A percentile compares a stretch with the other conserved stretches of the same genome.
Evolutionary conservation across 2,888 invertebrate species (phyloP).

Genomic region (Invenusta paracnida): DNA sequence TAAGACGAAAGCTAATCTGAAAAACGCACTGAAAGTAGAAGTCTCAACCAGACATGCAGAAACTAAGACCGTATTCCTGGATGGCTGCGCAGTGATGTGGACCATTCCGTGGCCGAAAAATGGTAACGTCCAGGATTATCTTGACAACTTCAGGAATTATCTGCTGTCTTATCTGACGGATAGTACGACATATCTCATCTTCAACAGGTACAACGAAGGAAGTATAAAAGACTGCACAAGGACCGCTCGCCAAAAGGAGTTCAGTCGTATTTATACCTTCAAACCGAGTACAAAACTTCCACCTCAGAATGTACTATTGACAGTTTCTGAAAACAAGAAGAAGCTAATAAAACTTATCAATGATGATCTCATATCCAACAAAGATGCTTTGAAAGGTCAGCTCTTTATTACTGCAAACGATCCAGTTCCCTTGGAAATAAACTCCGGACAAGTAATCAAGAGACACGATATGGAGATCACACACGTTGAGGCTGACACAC

Average conservation of each 20-base stretch:
- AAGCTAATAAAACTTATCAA: not conserved
- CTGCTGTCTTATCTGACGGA: not conserved
- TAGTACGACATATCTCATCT: not conserved
- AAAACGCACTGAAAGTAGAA: slow-evolving; percentile 40
- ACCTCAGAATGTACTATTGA: not conserved
- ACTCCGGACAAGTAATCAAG: not conserved
- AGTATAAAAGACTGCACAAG: not conserved
- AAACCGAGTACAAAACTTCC: not conserved
- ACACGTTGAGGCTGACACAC: not conserved
- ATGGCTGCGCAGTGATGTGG: slow-evolving; percentile 44
- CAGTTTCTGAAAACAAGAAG: not conserved
- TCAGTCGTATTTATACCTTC: not conserved
- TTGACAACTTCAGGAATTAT: slow-evolving; percentile 32
- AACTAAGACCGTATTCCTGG: slow-evolving; percentile 4
- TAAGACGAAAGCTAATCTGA: slow-evolving; percentile 41
- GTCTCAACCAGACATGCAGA: slow-evolving; percentile 1
- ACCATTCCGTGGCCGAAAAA: slow-evolving; percentile 41
- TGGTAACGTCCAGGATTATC: slow-evolving; percentile 40
- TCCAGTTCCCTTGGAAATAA: not conserved
- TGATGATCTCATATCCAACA: not conserved
- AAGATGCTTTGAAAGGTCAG: too few relatives aligned
- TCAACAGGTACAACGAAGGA: not conserved
- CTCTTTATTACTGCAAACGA: not conserved
- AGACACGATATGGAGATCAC: not conserved
- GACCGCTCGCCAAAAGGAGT: not conserved